These are phyloP conservation scores for Danionella cerebrum DNA, from an alignment of 2,113 vertebrate genomes.

Conservation along the genomic window DNA sequence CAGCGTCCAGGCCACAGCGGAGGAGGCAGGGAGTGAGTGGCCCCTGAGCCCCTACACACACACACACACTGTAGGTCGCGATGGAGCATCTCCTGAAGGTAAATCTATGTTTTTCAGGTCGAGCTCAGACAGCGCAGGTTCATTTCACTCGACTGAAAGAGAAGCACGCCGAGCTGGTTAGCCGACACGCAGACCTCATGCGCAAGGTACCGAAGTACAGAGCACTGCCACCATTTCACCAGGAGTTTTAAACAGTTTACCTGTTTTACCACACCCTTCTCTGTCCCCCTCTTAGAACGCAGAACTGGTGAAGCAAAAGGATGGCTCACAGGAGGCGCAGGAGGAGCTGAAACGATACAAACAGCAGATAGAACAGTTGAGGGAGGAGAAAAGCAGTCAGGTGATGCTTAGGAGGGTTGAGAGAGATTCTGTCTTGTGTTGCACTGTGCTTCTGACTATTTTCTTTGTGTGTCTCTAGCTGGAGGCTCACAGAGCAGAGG, in stretches of 20 bases:
- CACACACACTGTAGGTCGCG: too few species aligned
- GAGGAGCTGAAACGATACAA: slow-evolving; percentile 68
- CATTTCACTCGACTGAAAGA: slow-evolving; percentile 89
- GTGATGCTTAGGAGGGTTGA: slow-evolving; percentile 32
- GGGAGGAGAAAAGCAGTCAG: slow-evolving; percentile 63
- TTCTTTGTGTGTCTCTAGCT: slow-evolving; percentile 16
- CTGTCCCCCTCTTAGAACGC: too few species aligned
- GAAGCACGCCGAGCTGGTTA: slow-evolving; percentile 87
- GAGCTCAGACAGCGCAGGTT: slow-evolving; percentile 82
- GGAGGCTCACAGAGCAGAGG: slow-evolving; percentile 48
- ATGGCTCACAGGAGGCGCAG: slow-evolving; percentile 64
- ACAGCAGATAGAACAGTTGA: slow-evolving; percentile 71
- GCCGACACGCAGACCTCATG: slow-evolving; percentile 83
- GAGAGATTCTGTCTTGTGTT: too few species aligned
- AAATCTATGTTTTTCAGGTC: slow-evolving; percentile 54
- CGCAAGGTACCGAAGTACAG: too few species aligned
- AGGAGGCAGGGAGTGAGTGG: slow-evolving; percentile 81
- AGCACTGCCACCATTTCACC: too few species aligned
- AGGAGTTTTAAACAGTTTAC: too few species aligned
- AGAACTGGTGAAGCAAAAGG: slow-evolving; percentile 76
- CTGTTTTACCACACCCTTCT: slow-evolving; percentile 25
- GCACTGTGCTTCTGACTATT: background rate
- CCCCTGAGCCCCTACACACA: background rate
- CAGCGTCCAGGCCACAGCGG: slow-evolving; percentile 79
- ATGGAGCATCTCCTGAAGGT: too few species aligned